A percentile compares a stretch with the other conserved stretches of the same genome.
Evolutionary conservation across 1,140 invertebrate species (phyloP).

Genomic region (Oreohelix idahoensis): DNA sequence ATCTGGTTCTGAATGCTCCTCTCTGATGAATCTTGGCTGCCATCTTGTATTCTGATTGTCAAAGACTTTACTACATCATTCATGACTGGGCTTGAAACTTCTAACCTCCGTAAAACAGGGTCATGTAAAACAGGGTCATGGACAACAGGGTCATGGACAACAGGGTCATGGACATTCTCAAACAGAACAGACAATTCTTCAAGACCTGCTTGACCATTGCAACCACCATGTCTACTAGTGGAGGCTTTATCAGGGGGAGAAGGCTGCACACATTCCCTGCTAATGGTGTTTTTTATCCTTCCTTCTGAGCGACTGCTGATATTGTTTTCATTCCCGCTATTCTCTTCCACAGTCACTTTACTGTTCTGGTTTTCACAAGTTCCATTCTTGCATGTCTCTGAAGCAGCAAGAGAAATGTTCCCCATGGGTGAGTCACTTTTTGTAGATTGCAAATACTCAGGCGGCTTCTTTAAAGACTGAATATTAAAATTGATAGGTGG

Average conservation of each 20-base stretch:
- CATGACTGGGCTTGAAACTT: not conserved
- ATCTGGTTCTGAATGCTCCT: not conserved
- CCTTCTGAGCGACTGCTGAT: too few species aligned
- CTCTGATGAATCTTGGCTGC: not conserved
- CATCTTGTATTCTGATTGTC: not conserved
- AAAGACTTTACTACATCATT: not conserved
- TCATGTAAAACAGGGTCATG: too few species aligned
- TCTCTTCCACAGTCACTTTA: too few species aligned
- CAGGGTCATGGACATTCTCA: too few species aligned
- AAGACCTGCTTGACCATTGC: too few species aligned
- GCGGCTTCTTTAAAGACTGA: slow-evolving; percentile 37
- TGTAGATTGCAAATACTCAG: not conserved
- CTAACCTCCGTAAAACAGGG: too few species aligned
- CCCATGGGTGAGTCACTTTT: not conserved
- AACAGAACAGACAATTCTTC: too few species aligned
- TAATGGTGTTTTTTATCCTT: not conserved
- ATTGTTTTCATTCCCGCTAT: too few species aligned
- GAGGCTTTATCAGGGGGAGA: not conserved
- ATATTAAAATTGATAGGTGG: slow-evolving; percentile 48
- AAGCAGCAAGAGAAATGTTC: not conserved
- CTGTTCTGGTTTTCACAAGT: too few species aligned
- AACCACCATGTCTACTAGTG: not conserved
- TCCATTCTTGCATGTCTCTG: too few species aligned
- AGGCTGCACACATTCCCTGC: not conserved
- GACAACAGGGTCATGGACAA: too few species aligned